Conservation (phyloP, 2,113 vertebrate species). For the Scophthalmus maximus region DNA sequence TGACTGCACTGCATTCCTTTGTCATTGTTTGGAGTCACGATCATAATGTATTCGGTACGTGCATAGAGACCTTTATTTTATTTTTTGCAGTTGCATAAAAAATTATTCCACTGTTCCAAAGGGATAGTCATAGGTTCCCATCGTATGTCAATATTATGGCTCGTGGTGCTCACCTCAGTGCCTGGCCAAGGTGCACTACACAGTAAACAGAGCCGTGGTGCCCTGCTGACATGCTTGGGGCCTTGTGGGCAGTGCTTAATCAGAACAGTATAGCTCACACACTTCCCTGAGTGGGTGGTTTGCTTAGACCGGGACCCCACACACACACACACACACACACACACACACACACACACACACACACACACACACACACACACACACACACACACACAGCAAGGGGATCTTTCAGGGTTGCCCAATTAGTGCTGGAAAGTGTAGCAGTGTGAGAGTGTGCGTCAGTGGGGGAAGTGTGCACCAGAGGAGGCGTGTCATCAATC, state of each 20-base stretch:
- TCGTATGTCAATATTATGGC: slow-evolving; percentile 46
- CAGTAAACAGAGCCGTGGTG: slow-evolving; percentile 47
- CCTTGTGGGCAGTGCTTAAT: slow-evolving; percentile 57
- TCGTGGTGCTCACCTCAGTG: slow-evolving; percentile 7
- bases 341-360: slow-evolving; percentile 57
- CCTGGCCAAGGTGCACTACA: slow-evolving; percentile 44
- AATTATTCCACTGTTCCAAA: slow-evolving; percentile 21
- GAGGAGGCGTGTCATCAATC: slow-evolving; percentile 85
- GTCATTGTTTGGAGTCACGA: slow-evolving; percentile 49
- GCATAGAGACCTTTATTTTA: not conserved
- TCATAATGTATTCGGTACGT: slow-evolving; percentile 30
- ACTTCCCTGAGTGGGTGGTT: slow-evolving; percentile 69
- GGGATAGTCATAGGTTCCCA: slow-evolving; percentile 28
- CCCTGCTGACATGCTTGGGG: slow-evolving; percentile 29
- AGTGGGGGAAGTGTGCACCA: slow-evolving; percentile 80
- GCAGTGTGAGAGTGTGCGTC: slow-evolving; percentile 77
- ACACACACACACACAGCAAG: slow-evolving; percentile 57
- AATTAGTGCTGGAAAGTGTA: slow-evolving; percentile 84
- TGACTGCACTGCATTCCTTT: slow-evolving; percentile 49
- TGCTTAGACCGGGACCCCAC: slow-evolving; percentile 63
- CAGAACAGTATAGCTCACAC: slow-evolving; percentile 54
- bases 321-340: slow-evolving; percentile 57
- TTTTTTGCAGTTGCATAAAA: slow-evolving; percentile 18
- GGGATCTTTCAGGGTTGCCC: slow-evolving; percentile 77
- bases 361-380: slow-evolving; percentile 53